These are phyloP conservation scores for Tenthredo distinguenda DNA, from an alignment of 2,888 invertebrate genomes.

Conservation along the genomic window DNA sequence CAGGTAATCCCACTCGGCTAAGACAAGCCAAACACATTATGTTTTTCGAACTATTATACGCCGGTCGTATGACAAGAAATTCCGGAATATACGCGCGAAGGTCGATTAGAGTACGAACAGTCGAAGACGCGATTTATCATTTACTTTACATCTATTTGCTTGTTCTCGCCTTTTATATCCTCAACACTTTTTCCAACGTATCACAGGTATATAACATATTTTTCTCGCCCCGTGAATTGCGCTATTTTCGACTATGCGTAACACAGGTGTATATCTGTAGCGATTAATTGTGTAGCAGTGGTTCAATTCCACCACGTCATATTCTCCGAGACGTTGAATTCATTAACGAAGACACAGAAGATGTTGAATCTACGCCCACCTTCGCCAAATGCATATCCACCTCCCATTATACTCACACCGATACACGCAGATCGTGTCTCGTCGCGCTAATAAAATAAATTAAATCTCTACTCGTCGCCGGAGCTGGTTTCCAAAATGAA, in stretches of 20 bases:
- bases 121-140: slow-evolving; percentile 15
- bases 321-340: slow-evolving; percentile 26
- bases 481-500: neutral
- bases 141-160: neutral
- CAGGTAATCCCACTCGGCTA: slow-evolving; percentile 42
- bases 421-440: neutral
- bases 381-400: neutral
- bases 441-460: neutral
- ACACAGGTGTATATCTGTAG: neutral
- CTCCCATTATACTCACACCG: neutral
- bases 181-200: neutral
- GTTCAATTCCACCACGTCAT: neutral
- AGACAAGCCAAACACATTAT: slow-evolving; percentile 37
- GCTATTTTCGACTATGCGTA: neutral
- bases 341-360: neutral
- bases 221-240: neutral
- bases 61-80: slow-evolving; percentile 15
- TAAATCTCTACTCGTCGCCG: neutral
- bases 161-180: neutral
- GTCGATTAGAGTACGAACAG: neutral
- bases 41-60: slow-evolving; percentile 38
- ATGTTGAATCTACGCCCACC: slow-evolving; percentile 20
- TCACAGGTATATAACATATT: neutral
- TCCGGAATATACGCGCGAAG: slow-evolving; percentile 16
- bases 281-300: neutral